Conservation (phyloP, 2,113 vertebrate genomes). For the Takifugu flavidus region DNA sequence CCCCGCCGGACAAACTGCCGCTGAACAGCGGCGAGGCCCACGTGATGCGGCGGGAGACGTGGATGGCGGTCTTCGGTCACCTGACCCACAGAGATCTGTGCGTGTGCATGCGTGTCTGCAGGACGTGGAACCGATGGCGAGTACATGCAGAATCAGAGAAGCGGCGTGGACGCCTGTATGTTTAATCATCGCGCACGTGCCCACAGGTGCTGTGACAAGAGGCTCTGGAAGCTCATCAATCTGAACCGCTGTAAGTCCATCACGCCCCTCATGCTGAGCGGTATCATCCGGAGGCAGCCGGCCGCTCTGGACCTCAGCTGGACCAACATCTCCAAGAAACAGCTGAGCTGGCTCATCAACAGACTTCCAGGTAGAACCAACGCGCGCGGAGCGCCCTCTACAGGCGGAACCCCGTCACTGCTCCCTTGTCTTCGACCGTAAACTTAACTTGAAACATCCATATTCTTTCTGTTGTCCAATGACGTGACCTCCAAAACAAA, state of each 20-base stretch:
- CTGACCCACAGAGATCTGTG: constrained; percentile 91
- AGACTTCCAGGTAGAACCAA: constrained; percentile 83
- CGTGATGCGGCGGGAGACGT: constrained; percentile 89
- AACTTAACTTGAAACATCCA: too few species aligned
- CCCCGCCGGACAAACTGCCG: constrained; percentile 88
- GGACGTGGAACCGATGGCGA: constrained; percentile 99
- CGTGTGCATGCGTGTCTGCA: constrained; percentile 95
- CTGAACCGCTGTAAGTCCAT: constrained; percentile 95
- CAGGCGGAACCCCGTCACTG: too few species aligned
- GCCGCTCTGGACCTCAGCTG: constrained; percentile 92
- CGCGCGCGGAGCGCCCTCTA: background rate
- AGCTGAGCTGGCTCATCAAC: constrained; percentile 97
- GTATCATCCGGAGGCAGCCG: constrained; percentile 93
- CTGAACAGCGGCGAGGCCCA: constrained; percentile 85
- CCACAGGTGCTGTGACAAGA: constrained; percentile 95
- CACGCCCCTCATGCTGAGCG: constrained; percentile 94
- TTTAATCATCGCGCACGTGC: constrained; percentile 12
- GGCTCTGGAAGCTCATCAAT: constrained; percentile 91
- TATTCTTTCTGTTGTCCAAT: too few species aligned
- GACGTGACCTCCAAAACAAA: too few species aligned
- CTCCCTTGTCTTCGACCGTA: too few species aligned
- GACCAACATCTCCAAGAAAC: constrained; percentile 98
- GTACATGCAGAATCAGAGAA: constrained; percentile 28
- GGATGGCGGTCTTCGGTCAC: constrained; percentile 93
- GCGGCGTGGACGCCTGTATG: background rate